Evolutionary conservation across 2,888 invertebrate genomes (phyloP).

Genomic region (Drosophila maculinotata): DNA sequence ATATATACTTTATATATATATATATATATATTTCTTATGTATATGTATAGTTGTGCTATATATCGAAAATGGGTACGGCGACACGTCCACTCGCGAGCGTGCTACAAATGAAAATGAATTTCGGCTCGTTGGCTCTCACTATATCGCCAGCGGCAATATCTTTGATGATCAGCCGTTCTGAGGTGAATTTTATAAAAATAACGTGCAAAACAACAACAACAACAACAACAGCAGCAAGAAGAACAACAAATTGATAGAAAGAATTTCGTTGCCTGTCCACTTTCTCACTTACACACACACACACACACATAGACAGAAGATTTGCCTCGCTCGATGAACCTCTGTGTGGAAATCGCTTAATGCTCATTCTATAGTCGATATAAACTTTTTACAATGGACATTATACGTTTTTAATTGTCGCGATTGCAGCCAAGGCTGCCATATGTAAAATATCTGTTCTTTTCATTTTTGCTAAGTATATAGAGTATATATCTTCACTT

Average conservation of each 20-base stretch:
- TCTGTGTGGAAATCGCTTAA: slow-evolving; percentile 26
- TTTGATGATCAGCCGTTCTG: slow-evolving; percentile 81
- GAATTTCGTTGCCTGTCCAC: slow-evolving; percentile 56
- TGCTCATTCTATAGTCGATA: slow-evolving; percentile 7
- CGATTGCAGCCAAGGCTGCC: slow-evolving; percentile 26
- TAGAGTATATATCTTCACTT: slow-evolving; percentile 25
- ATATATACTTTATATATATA: slow-evolving; percentile 27
- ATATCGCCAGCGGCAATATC: slow-evolving; percentile 27
- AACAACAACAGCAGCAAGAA: slow-evolving; percentile 33
- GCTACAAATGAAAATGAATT: slow-evolving; percentile 81
- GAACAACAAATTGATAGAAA: slow-evolving; percentile 45
- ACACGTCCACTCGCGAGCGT: slow-evolving; percentile 82
- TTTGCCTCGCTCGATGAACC: slow-evolving; percentile 52
- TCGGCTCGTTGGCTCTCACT: slow-evolving; percentile 40
- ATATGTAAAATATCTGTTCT: slow-evolving; percentile 4
- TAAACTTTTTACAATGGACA: slow-evolving; percentile 44
- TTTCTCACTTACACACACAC: slow-evolving; percentile 40
- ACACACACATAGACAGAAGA: slow-evolving; percentile 13
- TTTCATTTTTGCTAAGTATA: slow-evolving; percentile 24
- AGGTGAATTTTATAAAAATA: slow-evolving; percentile 81
- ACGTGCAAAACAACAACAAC: slow-evolving; percentile 53
- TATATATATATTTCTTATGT: slow-evolving; percentile 29
- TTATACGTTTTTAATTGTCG: slow-evolving; percentile 43
- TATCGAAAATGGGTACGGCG: slow-evolving; percentile 41
- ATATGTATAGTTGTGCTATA: slow-evolving; percentile 48